Conservation (phyloP, 2,113 vertebrate species). For the Romanogobio albipinnatus region DNA sequence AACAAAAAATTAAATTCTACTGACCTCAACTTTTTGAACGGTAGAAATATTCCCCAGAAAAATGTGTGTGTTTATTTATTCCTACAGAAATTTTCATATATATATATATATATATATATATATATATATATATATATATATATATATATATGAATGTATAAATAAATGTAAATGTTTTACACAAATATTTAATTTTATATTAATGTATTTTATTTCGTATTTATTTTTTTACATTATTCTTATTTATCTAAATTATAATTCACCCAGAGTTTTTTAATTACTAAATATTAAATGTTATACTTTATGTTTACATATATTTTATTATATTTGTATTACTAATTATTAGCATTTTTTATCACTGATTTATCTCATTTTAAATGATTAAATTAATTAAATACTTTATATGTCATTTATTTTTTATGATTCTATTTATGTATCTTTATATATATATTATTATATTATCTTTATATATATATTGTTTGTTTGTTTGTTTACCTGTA, state of each 20-base stretch:
- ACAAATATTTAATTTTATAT: no score
- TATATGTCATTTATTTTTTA: not conserved
- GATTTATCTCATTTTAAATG: not conserved
- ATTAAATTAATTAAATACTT: not conserved
- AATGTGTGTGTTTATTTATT: not conserved
- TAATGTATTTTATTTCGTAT: not conserved
- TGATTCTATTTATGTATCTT: not conserved
- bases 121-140: no score
- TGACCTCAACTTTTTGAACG: no score
- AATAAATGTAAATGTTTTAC: no score
- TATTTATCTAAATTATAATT: not conserved
- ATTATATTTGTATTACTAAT: not conserved
- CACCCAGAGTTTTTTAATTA: not conserved
- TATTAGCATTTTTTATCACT: not conserved
- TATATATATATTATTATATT: no score
- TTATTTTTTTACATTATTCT: not conserved
- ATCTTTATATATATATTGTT: not conserved
- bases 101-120: not conserved
- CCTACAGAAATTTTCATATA: not conserved
- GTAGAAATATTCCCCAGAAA: not conserved
- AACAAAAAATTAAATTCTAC: no score
- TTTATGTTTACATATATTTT: not conserved
- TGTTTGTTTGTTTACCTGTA: not conserved
- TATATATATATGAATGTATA: no score
- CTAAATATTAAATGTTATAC: not conserved